Conservation (phyloP, 1,140 invertebrate species). For the Ceratoteleas bidentatus region DNA sequence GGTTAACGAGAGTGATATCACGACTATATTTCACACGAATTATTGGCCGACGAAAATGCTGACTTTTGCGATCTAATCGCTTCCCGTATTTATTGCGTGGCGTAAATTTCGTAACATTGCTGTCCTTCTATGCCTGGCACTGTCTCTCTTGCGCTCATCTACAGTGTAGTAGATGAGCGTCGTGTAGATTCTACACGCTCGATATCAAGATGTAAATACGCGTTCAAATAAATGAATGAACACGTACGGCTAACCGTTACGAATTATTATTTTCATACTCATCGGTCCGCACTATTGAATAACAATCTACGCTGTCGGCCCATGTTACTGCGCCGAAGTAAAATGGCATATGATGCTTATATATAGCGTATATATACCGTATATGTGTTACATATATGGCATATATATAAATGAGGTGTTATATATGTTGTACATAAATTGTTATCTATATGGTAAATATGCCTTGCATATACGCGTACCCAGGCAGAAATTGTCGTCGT, state of each 20-base stretch:
- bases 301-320: slow-evolving; percentile 17
- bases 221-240: slow-evolving; percentile 36
- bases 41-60: slow-evolving; percentile 71
- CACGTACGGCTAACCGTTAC: slow-evolving; percentile 16
- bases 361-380: too few relatives aligned
- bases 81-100: slow-evolving; percentile 70
- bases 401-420: too few relatives aligned
- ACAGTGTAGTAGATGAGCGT: too few relatives aligned
- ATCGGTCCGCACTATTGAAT: slow-evolving; percentile 54
- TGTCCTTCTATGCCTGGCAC: slow-evolving; percentile 50
- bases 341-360: too few relatives aligned
- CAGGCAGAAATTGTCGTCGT: too few relatives aligned
- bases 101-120: slow-evolving; percentile 60
- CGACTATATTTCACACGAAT: slow-evolving; percentile 70
- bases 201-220: slow-evolving; percentile 58
- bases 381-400: too few relatives aligned
- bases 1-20: slow-evolving; percentile 64
- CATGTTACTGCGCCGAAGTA: slow-evolving; percentile 12
- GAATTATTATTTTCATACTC: slow-evolving; percentile 56
- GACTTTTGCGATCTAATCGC: slow-evolving; percentile 71
- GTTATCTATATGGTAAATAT: too few relatives aligned
- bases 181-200: too few relatives aligned
- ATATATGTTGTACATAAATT: too few relatives aligned
- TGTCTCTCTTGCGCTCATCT: slow-evolving; percentile 53
- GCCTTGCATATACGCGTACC: too few relatives aligned